Evolutionary conservation across 2,113 vertebrate species (phyloP).

Genomic region (Eolophus roseicapilla): DNA sequence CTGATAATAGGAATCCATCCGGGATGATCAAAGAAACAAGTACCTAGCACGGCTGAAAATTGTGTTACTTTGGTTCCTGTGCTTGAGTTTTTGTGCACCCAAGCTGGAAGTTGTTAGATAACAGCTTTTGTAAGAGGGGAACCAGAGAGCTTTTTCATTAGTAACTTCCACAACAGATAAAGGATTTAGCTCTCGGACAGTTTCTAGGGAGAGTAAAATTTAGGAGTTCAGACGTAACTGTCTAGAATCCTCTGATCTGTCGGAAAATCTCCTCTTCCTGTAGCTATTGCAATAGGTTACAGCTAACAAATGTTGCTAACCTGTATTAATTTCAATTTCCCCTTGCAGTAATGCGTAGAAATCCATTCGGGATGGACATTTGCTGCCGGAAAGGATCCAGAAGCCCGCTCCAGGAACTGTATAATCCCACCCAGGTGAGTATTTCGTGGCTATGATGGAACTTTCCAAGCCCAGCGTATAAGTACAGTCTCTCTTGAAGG

Average conservation of each 20-base stretch:
- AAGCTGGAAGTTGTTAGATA: neutral
- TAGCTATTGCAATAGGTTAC: neutral
- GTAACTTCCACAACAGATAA: neutral
- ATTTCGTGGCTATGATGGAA: neutral
- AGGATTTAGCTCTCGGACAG: neutral
- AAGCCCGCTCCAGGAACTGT: constrained; percentile 93
- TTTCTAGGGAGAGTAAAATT: neutral
- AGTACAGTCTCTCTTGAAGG: neutral
- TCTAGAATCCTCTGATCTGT: neutral
- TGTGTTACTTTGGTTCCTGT: neutral
- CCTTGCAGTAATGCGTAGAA: constrained; percentile 90
- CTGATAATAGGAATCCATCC: neutral
- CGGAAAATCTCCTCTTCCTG: neutral
- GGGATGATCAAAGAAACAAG: neutral
- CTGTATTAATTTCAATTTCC: constrained; percentile 60
- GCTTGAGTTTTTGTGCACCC: neutral
- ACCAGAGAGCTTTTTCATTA: neutral
- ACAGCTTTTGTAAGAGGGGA: neutral
- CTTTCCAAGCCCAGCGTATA: neutral
- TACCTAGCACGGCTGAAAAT: neutral
- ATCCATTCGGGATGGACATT: constrained; percentile 88
- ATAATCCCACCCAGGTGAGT: constrained; percentile 94
- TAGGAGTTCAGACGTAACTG: neutral
- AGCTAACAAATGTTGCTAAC: neutral
- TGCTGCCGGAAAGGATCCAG: constrained; percentile 93